Percentiles rank a stretch among this genome's conserved stretches.
Conservation (phyloP, 2,888 invertebrate genomes). For the Chironomus riparius region DNA sequence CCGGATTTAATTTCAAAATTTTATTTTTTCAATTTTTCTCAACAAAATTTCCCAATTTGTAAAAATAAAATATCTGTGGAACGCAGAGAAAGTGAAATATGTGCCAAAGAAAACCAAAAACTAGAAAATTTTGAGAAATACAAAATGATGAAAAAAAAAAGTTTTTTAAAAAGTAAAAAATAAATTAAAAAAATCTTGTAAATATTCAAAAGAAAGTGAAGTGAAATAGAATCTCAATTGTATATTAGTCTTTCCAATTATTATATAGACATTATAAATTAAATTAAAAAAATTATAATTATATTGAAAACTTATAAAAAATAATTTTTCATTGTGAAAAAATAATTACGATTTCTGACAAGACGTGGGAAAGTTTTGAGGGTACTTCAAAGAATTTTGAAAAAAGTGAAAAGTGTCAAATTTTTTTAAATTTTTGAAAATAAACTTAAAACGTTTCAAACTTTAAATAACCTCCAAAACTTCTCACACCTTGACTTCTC, state of each 20-base stretch:
- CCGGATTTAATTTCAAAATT: no score
- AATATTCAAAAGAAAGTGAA: background rate
- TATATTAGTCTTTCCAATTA: slow-evolving; percentile 1
- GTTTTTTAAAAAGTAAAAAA: background rate
- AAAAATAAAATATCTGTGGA: background rate
- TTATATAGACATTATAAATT: background rate
- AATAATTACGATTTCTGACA: background rate
- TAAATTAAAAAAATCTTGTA: background rate
- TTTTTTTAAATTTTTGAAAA: no score
- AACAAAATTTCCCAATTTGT: background rate
- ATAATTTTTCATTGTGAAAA: background rate
- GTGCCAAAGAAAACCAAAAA: slow-evolving; percentile 12
- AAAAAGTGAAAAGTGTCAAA: no score
- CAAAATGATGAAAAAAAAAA: background rate
- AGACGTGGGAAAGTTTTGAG: no score
- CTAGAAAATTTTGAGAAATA: background rate
- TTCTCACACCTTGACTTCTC: no score
- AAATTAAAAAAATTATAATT: background rate
- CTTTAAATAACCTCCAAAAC: background rate
- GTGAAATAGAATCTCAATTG: slow-evolving; percentile 3
- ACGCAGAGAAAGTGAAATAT: slow-evolving; percentile 8
- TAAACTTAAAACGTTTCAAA: background rate
- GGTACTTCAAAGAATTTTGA: no score
- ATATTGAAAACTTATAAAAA: background rate
- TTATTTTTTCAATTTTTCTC: no score